Percentiles rank a stretch among this genome's conserved stretches.
phyloP scores from a whole-genome alignment of 2,888 invertebrate species.

The Norana najaformis region DNA sequence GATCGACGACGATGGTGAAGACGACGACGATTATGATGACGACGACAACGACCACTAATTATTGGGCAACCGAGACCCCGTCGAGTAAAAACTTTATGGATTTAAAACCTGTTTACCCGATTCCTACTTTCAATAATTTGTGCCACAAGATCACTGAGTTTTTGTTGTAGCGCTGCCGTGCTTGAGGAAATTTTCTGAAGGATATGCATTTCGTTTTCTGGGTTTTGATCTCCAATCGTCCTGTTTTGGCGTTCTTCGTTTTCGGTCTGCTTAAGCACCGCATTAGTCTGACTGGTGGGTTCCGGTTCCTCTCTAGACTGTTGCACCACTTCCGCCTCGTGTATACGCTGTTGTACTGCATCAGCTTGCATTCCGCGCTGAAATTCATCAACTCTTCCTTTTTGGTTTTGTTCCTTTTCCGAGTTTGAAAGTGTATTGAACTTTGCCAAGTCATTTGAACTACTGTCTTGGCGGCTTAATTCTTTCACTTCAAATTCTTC shows the following conservation, averaged over 20 bases:
- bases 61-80: neutral
- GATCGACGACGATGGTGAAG: no score
- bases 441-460: neutral
- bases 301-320: neutral
- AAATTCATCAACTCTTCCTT: neutral
- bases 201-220: constrained; percentile 18
- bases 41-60: no score
- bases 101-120: neutral
- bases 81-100: neutral
- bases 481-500: neutral
- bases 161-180: neutral
- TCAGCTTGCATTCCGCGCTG: neutral
- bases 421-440: neutral
- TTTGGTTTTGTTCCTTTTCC: neutral
- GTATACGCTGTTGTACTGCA: neutral
- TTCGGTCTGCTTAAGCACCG: neutral
- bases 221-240: neutral
- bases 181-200: neutral
- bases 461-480: neutral
- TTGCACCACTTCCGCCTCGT: neutral
- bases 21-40: no score
- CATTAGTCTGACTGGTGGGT: neutral
- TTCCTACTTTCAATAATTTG: neutral
- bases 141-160: neutral
- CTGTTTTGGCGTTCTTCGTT: neutral